Evolutionary conservation across 2,888 invertebrate genomes (phyloP), one percentile per base, ranked within the genome.

Genomic region (Pseudococcus viburni): DNA sequence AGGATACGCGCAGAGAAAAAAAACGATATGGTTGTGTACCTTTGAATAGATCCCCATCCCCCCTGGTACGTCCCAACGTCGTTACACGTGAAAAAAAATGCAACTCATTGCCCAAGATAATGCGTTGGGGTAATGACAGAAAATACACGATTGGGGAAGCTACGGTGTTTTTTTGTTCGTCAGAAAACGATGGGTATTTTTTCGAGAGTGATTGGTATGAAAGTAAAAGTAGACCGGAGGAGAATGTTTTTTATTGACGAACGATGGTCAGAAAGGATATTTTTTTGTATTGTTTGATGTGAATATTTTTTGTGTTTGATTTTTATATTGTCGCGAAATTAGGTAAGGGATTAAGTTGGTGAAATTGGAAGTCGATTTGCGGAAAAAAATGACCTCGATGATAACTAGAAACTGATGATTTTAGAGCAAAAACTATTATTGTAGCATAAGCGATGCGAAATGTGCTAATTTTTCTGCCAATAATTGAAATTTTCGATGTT

Each of bases 11-110:
- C 59, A 51, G 51, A 59, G 59, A 19, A 42, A 80, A 42, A 42
- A 80, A 80, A 42, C 42, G 80, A 80, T 80, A 80, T 80, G 80
- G 26, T 80, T 80, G 26, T 80, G 80, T 80, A 80, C 80, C 42
- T 80, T 80, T 80, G 80, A 80, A 80, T 80, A 80, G 80, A 39
- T 42, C 80, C 46, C 42, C 19, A 59, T 59, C 59, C 19, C 19
- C 59, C 59, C 17, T 77, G 77, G 17, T 26, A 39, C 39, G 3
- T 8, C 64, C 64, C 9, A 59, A 59, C 46, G 46, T 59, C 9
- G 59, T 19, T 59, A 33, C 26, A 19, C 59, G 19, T 73, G 12
- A n/a, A 22, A 80, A 80, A 80, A 80, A 42, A 42, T 42, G 80
- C 80, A 39, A 39, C 26, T 80, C 80, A 80, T 80, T 33, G 80